A percentile compares a stretch with the other conserved stretches of the same genome.
These are phyloP conservation scores for Rhabdomys pumilio DNA, from an alignment of 2,797 vertebrate species.

Conservation along the genomic window DNA sequence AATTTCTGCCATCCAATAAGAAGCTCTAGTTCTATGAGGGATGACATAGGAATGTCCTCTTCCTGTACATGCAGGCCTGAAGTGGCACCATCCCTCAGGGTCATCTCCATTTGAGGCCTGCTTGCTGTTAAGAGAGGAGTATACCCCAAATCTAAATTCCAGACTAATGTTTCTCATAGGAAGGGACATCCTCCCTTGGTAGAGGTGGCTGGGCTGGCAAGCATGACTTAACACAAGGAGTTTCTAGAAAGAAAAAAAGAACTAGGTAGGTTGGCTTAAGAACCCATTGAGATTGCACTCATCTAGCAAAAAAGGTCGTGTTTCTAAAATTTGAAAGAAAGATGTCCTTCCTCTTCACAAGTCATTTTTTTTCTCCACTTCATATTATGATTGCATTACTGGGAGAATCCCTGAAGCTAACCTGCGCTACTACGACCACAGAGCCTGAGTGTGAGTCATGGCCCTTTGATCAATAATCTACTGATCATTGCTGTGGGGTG, in stretches of 20 bases:
- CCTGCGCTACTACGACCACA: accelerated
- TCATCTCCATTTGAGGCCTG: background rate
- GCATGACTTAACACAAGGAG: background rate
- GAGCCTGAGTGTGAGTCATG: background rate
- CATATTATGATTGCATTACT: background rate
- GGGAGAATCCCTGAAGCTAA: background rate
- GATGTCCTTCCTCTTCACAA: background rate
- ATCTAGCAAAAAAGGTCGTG: background rate
- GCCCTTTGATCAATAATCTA: background rate
- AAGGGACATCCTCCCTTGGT: background rate
- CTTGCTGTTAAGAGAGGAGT: background rate
- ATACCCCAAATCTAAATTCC: background rate
- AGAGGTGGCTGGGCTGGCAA: background rate
- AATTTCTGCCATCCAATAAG: background rate
- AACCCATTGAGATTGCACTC: background rate
- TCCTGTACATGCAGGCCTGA: background rate
- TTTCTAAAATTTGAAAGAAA: conserved; percentile 6
- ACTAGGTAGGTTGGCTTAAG: background rate
- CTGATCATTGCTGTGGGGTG: accelerated
- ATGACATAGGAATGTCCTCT: background rate
- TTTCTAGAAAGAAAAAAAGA: background rate
- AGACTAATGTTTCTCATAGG: background rate
- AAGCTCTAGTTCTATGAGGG: background rate
- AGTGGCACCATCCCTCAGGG: background rate
- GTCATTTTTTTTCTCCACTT: background rate